Evolutionary conservation across 2,888 invertebrate species (phyloP), one percentile per base, ranked within the genome.

Genomic region (Rhimphoctona megacephalus): DNA sequence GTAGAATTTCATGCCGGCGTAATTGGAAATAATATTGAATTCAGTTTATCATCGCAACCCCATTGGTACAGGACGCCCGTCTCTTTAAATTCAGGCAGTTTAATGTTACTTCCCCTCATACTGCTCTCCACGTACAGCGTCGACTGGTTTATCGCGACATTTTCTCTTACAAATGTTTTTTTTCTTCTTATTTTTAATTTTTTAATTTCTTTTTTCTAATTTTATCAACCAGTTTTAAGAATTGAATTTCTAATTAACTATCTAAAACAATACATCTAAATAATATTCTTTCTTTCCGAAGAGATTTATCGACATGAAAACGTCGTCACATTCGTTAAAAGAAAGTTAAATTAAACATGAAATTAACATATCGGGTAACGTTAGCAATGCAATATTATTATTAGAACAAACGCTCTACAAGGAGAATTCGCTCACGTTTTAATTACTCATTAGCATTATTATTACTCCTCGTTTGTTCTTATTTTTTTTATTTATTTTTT

Each of bases 21-120:
- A 61, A 79, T 67, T 81, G 79, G 72, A 81, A 82, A 86, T 83
- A 49, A 81, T 81, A 79, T 76, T 81, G 66, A 83, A 86, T 83
- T 67, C 79, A 39, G 64, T 69, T 64, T 84, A 39, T 72, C 78
- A 84, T 83, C 82, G 82, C 69, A 82, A 85, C 52, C 83, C 61
- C 43, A 64, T 79, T 79, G 64, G 77, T 80, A 76, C 77, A 61
- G 33, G 69, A 76, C 67, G 67, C 73, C 76, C 67, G 76, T 66
- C 72, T 78, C 36, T 82, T 52, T 30, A 17, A 74, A 79, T 86
- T 88, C 89, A 84, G 85, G 89, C 89, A 88, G 88, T 76, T 86
- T 87, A 85, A 88, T 83, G 84, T 85, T 80, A 85, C 87, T 81
- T 85, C 67, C 83, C 88, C 84, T 82, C 80, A 81, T 85, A 88